Percentiles rank a stretch among this genome's conserved stretches.
phyloP scores from a whole-genome alignment of 2,888 invertebrate genomes.

The Epiblema foenella region DNA sequence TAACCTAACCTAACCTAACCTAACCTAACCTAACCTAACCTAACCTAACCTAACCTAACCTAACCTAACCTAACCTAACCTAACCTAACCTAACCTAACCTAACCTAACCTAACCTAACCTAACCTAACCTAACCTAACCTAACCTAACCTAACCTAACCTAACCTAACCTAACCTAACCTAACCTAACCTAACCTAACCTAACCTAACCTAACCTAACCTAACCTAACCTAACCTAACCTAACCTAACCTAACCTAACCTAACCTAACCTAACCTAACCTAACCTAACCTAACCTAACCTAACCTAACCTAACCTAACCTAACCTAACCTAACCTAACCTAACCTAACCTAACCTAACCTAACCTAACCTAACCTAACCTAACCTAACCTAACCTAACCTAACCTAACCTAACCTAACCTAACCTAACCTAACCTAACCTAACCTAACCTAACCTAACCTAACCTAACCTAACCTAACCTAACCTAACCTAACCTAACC shows the following conservation, averaged over 20 bases:
- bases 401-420: too few relatives aligned
- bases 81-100: slow-evolving; percentile 31
- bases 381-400: too few relatives aligned
- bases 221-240: slow-evolving; percentile 23
- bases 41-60: slow-evolving; percentile 24
- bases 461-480: too few relatives aligned
- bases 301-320: too few relatives aligned
- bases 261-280: slow-evolving; percentile 20
- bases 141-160: slow-evolving; percentile 44
- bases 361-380: too few relatives aligned
- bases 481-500: too few relatives aligned
- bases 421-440: too few relatives aligned
- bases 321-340: too few relatives aligned
- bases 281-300: slow-evolving; percentile 9
- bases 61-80: slow-evolving; percentile 34
- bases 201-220: slow-evolving; percentile 23
- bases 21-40: slow-evolving; percentile 24
- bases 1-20: slow-evolving; percentile 18
- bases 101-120: slow-evolving; percentile 35
- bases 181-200: slow-evolving; percentile 32
- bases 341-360: too few relatives aligned
- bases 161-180: slow-evolving; percentile 44
- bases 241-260: slow-evolving; percentile 23
- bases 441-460: too few relatives aligned
- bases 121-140: slow-evolving; percentile 44